phyloP scores from a whole-genome alignment of 2,888 invertebrate species.

The Drosophila rubida region DNA sequence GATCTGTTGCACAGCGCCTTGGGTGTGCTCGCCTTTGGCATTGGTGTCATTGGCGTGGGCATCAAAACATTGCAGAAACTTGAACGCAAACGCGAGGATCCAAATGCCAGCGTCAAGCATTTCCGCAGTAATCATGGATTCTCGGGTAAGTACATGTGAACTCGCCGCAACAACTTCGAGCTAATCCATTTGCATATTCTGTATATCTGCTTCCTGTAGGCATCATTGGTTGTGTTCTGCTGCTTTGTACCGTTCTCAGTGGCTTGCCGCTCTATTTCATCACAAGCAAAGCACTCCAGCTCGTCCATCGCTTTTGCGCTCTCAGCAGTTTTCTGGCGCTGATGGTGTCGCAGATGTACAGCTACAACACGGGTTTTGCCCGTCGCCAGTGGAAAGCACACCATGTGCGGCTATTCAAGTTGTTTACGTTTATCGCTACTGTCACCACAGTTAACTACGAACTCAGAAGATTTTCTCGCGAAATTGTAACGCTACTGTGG shows the following conservation, averaged over 20 bases:
- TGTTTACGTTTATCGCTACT: constrained; percentile 66
- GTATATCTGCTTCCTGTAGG: constrained; percentile 54
- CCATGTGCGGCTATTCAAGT: constrained; percentile 65
- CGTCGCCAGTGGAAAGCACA: constrained; percentile 72
- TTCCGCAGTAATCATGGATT: constrained; percentile 80
- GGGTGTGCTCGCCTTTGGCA: constrained; percentile 70
- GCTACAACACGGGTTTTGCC: constrained; percentile 82
- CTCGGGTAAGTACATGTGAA: constrained; percentile 61
- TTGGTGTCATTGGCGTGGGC: constrained; percentile 76
- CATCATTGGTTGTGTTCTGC: constrained; percentile 71
- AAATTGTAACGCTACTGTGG: constrained; percentile 35
- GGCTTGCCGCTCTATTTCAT: constrained; percentile 56
- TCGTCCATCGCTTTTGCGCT: constrained; percentile 71
- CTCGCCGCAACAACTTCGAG: constrained; percentile 6
- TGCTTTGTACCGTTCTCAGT: constrained; percentile 67
- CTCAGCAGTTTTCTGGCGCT: constrained; percentile 71
- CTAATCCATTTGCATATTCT: constrained; percentile 22
- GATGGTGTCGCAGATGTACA: constrained; percentile 76
- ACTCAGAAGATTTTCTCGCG: constrained; percentile 46
- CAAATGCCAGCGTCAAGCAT: constrained; percentile 71
- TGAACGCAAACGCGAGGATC: constrained; percentile 71
- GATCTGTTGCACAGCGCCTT: constrained; percentile 73
- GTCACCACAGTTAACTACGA: constrained; percentile 66
- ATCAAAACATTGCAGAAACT: constrained; percentile 66
- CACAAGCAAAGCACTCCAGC: constrained; percentile 38